Conservation (phyloP, 2,113 vertebrate genomes). For the Pipa parva region DNA sequence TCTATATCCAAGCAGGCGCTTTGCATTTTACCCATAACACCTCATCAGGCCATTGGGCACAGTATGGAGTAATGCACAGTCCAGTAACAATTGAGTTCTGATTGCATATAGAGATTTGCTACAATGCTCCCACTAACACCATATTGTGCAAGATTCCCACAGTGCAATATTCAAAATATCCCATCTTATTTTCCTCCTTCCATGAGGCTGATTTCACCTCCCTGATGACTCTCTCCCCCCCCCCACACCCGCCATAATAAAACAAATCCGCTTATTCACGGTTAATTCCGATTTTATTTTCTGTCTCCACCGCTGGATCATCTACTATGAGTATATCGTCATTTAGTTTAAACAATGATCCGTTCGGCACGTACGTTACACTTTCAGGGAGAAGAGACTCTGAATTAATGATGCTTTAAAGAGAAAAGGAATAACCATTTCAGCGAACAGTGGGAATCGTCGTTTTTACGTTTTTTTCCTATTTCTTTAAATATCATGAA, state of each 20-base stretch:
- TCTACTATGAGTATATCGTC: slow-evolving; percentile 59
- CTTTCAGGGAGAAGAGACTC: slow-evolving; percentile 45
- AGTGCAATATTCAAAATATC: slow-evolving; percentile 73
- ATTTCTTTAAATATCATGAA: slow-evolving; percentile 88
- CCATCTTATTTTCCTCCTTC: slow-evolving; percentile 62
- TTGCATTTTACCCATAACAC: slow-evolving; percentile 74
- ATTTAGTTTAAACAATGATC: slow-evolving; percentile 64
- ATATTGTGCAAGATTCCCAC: slow-evolving; percentile 67
- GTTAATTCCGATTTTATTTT: background rate
- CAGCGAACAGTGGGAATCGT: slow-evolving; percentile 64
- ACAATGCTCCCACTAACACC: slow-evolving; percentile 64
- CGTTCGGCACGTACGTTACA: slow-evolving; percentile 52
- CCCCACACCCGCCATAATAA: background rate
- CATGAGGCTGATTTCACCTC: slow-evolving; percentile 64
- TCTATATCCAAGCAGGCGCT: slow-evolving; percentile 64
- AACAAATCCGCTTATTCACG: background rate
- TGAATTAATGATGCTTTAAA: slow-evolving; percentile 74
- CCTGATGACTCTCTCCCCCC: slow-evolving; percentile 38
- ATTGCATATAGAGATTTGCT: slow-evolving; percentile 67
- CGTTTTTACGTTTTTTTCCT: slow-evolving; percentile 74
- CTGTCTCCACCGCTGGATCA: slow-evolving; percentile 52
- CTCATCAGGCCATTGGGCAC: slow-evolving; percentile 91
- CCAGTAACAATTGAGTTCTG: slow-evolving; percentile 78
- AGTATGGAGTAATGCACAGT: slow-evolving; percentile 75
- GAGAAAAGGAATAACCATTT: slow-evolving; percentile 58